A percentile compares a stretch with the other conserved stretches of the same genome.
Evolutionary conservation across 1,140 invertebrate genomes (phyloP).

Genomic region (Oreohelix idahoensis): DNA sequence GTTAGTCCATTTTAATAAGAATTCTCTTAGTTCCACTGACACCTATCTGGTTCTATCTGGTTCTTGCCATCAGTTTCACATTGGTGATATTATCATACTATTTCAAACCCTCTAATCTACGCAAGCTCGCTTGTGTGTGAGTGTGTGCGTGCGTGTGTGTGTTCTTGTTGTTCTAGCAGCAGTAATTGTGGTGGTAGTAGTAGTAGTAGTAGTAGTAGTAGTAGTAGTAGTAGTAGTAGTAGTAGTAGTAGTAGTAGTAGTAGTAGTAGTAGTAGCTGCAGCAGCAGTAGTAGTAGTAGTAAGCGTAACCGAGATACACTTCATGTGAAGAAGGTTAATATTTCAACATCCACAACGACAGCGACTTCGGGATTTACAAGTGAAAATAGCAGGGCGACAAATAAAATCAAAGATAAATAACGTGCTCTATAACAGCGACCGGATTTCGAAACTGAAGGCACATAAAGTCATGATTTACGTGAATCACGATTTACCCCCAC

Average conservation of each 20-base stretch:
- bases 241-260: conserved; percentile 28
- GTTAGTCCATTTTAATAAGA: too few relatives aligned
- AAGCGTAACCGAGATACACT: neutral
- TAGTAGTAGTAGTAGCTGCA: conserved; percentile 25
- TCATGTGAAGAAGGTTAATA: neutral
- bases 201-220: conserved; percentile 10
- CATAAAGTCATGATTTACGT: too few relatives aligned
- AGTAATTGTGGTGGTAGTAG: conserved; percentile 5
- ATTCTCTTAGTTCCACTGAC: neutral
- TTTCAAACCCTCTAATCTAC: too few relatives aligned
- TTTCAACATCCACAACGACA: neutral
- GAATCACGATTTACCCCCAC: too few relatives aligned
- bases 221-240: conserved; percentile 5
- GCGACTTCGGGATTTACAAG: neutral
- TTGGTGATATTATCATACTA: too few relatives aligned
- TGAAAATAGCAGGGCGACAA: neutral
- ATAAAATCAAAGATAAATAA: neutral
- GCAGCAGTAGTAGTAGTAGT: conserved; percentile 28
- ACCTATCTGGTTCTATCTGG: too few relatives aligned
- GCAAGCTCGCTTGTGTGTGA: too few relatives aligned
- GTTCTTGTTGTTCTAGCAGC: neutral
- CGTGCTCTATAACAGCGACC: neutral
- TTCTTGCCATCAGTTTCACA: too few relatives aligned
- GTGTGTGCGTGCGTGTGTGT: neutral
- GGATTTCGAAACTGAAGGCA: too few relatives aligned